Conservation (phyloP, 2,888 invertebrate species). For the Julus scanicus region DNA sequence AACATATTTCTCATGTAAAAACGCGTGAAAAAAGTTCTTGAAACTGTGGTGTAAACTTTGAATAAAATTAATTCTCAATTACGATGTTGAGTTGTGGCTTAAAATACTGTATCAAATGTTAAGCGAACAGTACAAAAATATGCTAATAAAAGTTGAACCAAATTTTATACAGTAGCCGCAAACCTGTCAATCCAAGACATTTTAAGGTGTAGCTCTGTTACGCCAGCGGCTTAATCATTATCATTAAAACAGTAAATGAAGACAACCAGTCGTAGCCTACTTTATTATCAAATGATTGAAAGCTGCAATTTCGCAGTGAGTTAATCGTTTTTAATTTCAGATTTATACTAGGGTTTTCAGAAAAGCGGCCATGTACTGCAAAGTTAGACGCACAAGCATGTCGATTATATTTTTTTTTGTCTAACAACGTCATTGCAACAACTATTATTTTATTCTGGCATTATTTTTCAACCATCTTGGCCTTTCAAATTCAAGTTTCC, state of each 20-base stretch:
- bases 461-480: background rate
- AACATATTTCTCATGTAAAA: too few relatives aligned
- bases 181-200: background rate
- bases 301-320: background rate
- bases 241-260: background rate
- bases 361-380: background rate
- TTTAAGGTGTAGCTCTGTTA: background rate
- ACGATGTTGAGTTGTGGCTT: background rate
- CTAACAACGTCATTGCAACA: background rate
- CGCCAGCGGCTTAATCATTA: background rate
- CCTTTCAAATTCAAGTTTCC: background rate
- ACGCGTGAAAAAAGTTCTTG: too few relatives aligned
- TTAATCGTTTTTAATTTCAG: background rate
- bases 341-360: background rate
- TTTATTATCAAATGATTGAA: conserved; percentile 10
- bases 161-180: conserved; percentile 5
- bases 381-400: too few relatives aligned
- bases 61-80: background rate
- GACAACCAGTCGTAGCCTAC: conserved; percentile 10
- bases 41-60: background rate
- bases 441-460: background rate
- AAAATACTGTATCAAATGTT: background rate
- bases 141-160: background rate
- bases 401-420: too few relatives aligned
- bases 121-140: background rate